Conservation (phyloP, 2,888 invertebrate species). For the Ichneumon xanthorius region DNA sequence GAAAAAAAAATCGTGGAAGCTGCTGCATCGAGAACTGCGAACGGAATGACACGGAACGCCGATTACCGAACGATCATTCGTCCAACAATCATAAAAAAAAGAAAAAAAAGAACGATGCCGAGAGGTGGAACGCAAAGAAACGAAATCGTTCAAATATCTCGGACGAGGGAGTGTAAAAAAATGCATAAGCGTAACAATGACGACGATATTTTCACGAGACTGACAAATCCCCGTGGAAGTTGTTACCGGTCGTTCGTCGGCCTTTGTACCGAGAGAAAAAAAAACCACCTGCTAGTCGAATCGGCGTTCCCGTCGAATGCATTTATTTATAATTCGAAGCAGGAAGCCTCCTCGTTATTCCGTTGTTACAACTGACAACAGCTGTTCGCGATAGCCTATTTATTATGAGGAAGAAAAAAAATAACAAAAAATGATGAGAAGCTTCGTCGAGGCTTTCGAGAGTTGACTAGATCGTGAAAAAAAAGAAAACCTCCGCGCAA, state of each 20-base stretch:
- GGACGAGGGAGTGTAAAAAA: constrained; percentile 1
- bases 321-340: constrained; percentile 59
- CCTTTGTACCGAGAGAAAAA: not conserved
- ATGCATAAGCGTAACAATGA: not conserved
- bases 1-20: not conserved
- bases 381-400: not conserved
- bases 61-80: constrained; percentile 19
- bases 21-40: constrained; percentile 2
- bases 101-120: constrained; percentile 9
- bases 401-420: not conserved
- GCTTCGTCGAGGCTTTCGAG: not conserved
- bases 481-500: not conserved
- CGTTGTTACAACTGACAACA: not conserved
- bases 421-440: not conserved
- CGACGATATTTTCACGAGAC: constrained; percentile 46
- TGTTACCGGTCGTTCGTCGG: constrained; percentile 31
- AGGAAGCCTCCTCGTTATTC: not conserved
- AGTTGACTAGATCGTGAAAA: constrained; percentile 2
- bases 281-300: constrained; percentile 56
- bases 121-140: not conserved
- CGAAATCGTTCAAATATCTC: not conserved
- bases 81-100: not conserved
- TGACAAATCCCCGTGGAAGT: constrained; percentile 26
- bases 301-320: constrained; percentile 54
- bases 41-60: constrained; percentile 24